Evolutionary conservation across 2,888 invertebrate species (phyloP).

Genomic region (Empis stercorea): DNA sequence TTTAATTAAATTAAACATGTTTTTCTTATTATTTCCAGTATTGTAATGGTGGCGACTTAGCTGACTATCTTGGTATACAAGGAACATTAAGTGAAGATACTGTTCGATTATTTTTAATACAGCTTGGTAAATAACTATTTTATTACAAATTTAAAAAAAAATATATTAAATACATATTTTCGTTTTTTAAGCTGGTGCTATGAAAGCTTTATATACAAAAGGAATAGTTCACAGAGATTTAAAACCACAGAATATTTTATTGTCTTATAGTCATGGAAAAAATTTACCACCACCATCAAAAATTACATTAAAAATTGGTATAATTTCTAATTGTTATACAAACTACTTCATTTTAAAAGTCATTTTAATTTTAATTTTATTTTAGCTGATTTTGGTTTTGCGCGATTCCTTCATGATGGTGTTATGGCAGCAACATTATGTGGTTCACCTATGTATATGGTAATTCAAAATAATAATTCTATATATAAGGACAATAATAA

Average conservation of each 20-base stretch:
- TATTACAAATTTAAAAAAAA: background rate
- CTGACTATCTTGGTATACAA: constrained; percentile 89
- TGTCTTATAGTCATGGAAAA: constrained; percentile 56
- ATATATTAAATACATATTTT: background rate
- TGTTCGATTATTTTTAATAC: constrained; percentile 84
- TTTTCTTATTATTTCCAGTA: too few species aligned
- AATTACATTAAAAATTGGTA: constrained; percentile 91
- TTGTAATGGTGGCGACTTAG: constrained; percentile 98
- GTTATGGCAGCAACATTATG: constrained; percentile 99
- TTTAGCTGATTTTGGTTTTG: constrained; percentile 97
- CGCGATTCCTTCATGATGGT: constrained; percentile 94
- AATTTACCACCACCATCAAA: constrained; percentile 52
- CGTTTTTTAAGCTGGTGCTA: constrained; percentile 68
- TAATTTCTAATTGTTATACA: constrained; percentile 17
- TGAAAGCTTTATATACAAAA: constrained; percentile 93
- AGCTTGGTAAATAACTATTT: constrained; percentile 55
- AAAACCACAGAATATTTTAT: constrained; percentile 97
- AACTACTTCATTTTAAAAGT: too few species aligned
- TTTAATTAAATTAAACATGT: constrained; percentile 21
- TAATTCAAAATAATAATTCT: constrained; percentile 33
- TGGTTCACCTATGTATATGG: constrained; percentile 99
- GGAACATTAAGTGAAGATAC: constrained; percentile 96
- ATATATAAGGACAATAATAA: background rate
- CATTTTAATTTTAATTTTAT: constrained; percentile 12
- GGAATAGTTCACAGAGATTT: constrained; percentile 98